Evolutionary conservation across 2,113 vertebrate genomes (phyloP).

Genomic region (Ophiodon elongatus): DNA sequence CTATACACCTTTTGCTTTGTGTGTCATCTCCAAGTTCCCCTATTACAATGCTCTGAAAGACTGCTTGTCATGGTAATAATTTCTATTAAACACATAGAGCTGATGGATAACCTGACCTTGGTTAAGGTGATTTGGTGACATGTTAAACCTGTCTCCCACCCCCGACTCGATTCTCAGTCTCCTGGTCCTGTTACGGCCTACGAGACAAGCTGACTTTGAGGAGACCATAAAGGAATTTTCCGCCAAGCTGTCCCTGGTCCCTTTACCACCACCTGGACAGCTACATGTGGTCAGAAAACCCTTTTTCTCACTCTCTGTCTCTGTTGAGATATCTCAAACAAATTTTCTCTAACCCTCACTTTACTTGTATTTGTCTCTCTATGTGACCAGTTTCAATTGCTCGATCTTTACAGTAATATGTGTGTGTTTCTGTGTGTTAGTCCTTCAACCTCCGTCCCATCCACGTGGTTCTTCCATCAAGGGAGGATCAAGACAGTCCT

Average conservation of each 20-base stretch:
- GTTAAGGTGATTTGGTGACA: not conserved
- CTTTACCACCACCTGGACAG: conserved; percentile 92
- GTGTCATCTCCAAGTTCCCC: conserved; percentile 93
- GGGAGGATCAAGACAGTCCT: conserved; percentile 88
- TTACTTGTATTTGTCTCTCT: not conserved
- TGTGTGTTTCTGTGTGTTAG: conserved; percentile 74
- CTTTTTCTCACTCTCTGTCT: not conserved
- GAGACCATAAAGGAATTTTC: conserved; percentile 93
- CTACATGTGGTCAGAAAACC: conserved; percentile 91
- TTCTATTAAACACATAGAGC: not conserved
- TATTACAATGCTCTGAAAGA: conserved; percentile 95
- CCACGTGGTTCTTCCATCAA: conserved; percentile 91
- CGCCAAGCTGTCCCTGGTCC: conserved; percentile 92
- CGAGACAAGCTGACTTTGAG: conserved; percentile 87
- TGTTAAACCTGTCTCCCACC: not conserved
- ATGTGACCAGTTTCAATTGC: not conserved
- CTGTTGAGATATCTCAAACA: not conserved
- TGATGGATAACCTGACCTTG: not conserved
- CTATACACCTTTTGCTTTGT: conserved; percentile 88
- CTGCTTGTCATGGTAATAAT: conserved; percentile 92
- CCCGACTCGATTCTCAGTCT: conserved; percentile 79
- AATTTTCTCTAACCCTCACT: not conserved
- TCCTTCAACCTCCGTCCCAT: conserved; percentile 91
- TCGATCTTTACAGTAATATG: not conserved
- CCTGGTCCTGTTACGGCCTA: conserved; percentile 86